These are phyloP conservation scores for Amia ocellicauda DNA, from an alignment of 2,113 vertebrate genomes.

Conservation along the genomic window DNA sequence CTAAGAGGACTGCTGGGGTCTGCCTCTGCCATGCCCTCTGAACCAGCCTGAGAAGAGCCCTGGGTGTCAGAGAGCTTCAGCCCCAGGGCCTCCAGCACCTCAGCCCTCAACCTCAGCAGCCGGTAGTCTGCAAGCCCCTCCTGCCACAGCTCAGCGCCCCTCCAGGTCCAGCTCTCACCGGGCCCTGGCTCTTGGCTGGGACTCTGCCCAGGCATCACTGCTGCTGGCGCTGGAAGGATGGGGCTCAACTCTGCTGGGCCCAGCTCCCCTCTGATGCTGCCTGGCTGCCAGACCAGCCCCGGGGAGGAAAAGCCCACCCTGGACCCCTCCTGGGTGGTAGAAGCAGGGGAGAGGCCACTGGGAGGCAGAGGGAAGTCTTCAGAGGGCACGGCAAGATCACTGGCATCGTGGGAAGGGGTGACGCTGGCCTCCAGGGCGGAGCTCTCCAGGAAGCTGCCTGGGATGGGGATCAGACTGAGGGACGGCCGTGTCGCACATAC, in stretches of 20 bases:
- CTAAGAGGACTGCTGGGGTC: slow-evolving; percentile 18
- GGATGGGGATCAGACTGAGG: neutral
- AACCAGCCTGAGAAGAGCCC: slow-evolving; percentile 28
- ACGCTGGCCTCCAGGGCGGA: neutral
- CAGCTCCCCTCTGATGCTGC: neutral
- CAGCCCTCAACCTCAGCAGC: slow-evolving; percentile 7
- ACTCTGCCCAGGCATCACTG: too few species aligned
- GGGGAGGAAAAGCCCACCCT: too few species aligned
- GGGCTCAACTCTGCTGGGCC: neutral
- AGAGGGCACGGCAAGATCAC: neutral
- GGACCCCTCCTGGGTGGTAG: neutral
- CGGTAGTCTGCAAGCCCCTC: slow-evolving; percentile 21
- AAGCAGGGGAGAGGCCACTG: neutral
- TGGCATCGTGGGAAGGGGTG: neutral
- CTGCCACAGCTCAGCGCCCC: neutral
- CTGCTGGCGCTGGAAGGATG: too few species aligned
- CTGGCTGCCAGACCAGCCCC: neutral
- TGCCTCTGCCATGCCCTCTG: slow-evolving; percentile 11
- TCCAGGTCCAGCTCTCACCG: too few species aligned
- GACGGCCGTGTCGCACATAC: slow-evolving; percentile 7
- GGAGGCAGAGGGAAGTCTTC: neutral
- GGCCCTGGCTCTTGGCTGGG: too few species aligned
- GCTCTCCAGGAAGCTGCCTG: slow-evolving; percentile 20
- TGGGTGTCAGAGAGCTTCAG: slow-evolving; percentile 23
- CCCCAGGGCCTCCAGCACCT: too few species aligned